Conservation (phyloP, 2,113 vertebrate genomes). For the Noctilio leporinus region DNA sequence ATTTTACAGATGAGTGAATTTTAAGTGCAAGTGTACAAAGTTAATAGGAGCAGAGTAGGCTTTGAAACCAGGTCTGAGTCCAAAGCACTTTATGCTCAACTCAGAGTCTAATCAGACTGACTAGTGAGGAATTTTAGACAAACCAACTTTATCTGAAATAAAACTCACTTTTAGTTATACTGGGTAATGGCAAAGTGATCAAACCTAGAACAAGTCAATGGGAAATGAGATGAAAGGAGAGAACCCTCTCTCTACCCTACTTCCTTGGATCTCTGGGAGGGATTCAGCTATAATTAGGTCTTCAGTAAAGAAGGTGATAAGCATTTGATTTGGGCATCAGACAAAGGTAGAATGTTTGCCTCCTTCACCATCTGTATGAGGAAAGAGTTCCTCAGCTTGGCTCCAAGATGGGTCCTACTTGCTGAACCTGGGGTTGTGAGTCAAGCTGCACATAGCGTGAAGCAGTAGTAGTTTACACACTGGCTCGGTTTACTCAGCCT, state of each 20-base stretch:
- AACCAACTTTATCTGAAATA: not conserved
- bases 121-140: not conserved
- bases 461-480: not conserved
- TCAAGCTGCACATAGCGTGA: not conserved
- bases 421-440: not conserved
- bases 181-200: not conserved
- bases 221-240: not conserved
- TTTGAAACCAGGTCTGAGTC: not conserved
- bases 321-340: not conserved
- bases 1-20: not conserved
- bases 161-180: not conserved
- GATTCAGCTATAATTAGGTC: not conserved
- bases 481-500: not conserved
- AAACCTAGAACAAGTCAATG: not conserved
- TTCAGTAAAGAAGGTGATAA: not conserved
- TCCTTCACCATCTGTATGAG: not conserved
- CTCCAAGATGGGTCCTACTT: not conserved
- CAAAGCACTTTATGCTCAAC: not conserved
- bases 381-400: not conserved
- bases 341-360: not conserved
- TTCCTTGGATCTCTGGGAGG: not conserved
- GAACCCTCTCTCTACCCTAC: not conserved
- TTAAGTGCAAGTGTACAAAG: not conserved
- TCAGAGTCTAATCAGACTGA: not conserved
- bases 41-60: not conserved